Conservation (phyloP, 2,113 vertebrate species). For the Mus musculus region GRCm39 chr13:44233001-44233500, state of each 20-base stretch:
- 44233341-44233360: neutral
- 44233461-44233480: neutral
- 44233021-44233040: neutral
- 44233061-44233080: neutral
- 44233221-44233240: slow-evolving; percentile 22
- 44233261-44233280: slow-evolving; percentile 41
- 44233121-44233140: neutral
- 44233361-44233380: neutral
- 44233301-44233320: neutral
- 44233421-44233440: neutral
- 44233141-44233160: slow-evolving; percentile 47
- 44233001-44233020: neutral
- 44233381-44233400: neutral
- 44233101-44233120: neutral
- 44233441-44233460: neutral
- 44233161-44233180: slow-evolving; percentile 29
- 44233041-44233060: neutral
- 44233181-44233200: slow-evolving; percentile 41
- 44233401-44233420: neutral
- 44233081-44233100: neutral
- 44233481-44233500: neutral
- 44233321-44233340: neutral
- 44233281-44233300: neutral
- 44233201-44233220: neutral
- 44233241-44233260: slow-evolving; percentile 29